These are phyloP conservation scores for Thysanoteuthis rhombus DNA, from an alignment of 2,888 invertebrate species.

Conservation along the genomic window DNA sequence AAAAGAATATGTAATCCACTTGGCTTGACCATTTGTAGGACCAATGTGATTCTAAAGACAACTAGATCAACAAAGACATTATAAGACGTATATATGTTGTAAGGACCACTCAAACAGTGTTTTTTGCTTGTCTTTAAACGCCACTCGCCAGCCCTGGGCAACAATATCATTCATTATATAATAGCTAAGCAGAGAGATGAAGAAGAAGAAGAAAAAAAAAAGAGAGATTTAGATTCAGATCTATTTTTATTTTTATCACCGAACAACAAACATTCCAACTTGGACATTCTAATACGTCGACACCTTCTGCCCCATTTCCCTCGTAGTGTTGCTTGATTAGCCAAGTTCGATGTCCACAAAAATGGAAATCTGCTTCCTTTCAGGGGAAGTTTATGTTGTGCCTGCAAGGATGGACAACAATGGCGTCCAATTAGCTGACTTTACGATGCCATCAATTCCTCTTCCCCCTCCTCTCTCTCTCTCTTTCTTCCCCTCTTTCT, in stretches of 20 bases:
- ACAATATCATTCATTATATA: neutral
- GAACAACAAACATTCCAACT: neutral
- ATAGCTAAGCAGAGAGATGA: too few relatives aligned
- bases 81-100: neutral
- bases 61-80: too few relatives aligned
- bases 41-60: too few relatives aligned
- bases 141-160: neutral
- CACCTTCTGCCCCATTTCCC: neutral
- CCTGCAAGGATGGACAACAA: neutral
- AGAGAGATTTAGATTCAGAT: neutral
- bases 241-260: neutral
- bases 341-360: neutral
- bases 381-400: neutral
- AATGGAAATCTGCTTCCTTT: neutral
- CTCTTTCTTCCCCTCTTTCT: neutral
- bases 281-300: neutral
- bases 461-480: neutral
- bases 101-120: neutral
- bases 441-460: neutral
- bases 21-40: too few relatives aligned
- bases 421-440: neutral
- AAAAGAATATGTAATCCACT: too few relatives aligned
- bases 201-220: neutral
- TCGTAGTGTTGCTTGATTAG: neutral
- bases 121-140: neutral